A percentile compares a stretch with the other conserved stretches of the same genome.
Evolutionary conservation across 2,888 invertebrate genomes (phyloP).

Genomic region (Ochropacha duplaris): DNA sequence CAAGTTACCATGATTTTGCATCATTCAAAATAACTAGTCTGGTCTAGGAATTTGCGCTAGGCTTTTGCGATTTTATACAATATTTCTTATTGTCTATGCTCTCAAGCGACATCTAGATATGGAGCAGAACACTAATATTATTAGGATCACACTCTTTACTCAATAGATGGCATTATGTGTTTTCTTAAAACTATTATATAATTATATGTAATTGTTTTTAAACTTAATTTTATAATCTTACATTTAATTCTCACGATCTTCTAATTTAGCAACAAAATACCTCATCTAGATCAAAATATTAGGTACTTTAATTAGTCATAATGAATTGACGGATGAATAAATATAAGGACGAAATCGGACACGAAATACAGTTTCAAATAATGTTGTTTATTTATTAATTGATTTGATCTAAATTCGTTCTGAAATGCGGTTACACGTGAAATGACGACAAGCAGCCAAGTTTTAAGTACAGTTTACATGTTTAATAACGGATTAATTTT

Average conservation of each 20-base stretch:
- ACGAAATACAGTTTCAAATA: constrained; percentile 14
- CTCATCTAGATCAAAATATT: background rate
- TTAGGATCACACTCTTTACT: background rate
- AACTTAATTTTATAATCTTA: no score
- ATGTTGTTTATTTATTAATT: constrained; percentile 37
- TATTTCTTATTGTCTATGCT: no score
- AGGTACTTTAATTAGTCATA: background rate
- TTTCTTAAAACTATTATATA: no score
- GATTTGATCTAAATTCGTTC: constrained; percentile 41
- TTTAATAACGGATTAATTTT: no score
- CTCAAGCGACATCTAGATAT: background rate
- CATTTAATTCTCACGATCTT: no score
- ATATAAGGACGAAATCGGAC: background rate
- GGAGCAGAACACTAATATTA: background rate
- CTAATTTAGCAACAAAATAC: background rate
- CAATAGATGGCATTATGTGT: background rate
- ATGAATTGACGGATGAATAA: background rate
- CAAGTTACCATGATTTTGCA: no score
- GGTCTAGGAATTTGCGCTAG: no score
- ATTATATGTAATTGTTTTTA: no score
- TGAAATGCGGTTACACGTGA: background rate
- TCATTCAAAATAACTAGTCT: no score
- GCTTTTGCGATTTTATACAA: no score
- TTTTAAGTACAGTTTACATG: background rate
- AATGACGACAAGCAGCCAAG: background rate